Percentiles rank a stretch among this genome's conserved stretches.
phyloP scores from a whole-genome alignment of 1,140 invertebrate species.

The Bombus sylvicola region DNA sequence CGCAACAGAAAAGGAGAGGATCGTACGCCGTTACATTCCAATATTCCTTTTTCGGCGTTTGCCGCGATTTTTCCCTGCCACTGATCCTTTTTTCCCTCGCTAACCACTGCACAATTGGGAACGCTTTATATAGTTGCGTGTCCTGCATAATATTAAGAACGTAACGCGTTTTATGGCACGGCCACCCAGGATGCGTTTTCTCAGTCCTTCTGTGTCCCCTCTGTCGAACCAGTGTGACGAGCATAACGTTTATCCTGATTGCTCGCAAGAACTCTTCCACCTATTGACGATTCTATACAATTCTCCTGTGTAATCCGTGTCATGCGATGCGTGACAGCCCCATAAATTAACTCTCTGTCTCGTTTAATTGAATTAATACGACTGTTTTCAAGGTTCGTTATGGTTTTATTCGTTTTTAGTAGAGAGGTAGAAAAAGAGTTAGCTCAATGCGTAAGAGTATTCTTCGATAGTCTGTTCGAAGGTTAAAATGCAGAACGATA shows the following conservation, averaged over 20 bases:
- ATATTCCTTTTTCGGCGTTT: slow-evolving; percentile 24
- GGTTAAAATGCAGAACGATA: too few species aligned
- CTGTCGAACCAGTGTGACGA: slow-evolving; percentile 6
- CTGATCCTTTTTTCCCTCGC: neutral
- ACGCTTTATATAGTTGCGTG: slow-evolving; percentile 57
- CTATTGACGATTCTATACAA: slow-evolving; percentile 48
- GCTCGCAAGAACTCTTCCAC: slow-evolving; percentile 7
- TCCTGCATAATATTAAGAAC: slow-evolving; percentile 72
- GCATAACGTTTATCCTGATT: slow-evolving; percentile 32
- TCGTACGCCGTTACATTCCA: slow-evolving; percentile 41
- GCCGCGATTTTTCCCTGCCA: slow-evolving; percentile 34
- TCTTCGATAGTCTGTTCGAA: too few species aligned
- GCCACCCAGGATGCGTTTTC: slow-evolving; percentile 65
- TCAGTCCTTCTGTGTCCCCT: neutral
- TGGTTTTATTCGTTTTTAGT: neutral
- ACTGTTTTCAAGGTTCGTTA: neutral
- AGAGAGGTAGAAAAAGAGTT: neutral
- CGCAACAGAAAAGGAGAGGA: slow-evolving; percentile 24
- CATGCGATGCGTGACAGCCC: neutral
- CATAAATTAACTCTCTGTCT: neutral
- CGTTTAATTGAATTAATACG: slow-evolving; percentile 22
- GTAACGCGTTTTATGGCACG: slow-evolving; percentile 66
- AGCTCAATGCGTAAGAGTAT: too few species aligned
- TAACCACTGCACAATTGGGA: slow-evolving; percentile 47
- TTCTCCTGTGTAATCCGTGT: neutral